Conservation (phyloP, 2,113 vertebrate genomes). For the Dunckerocampus dactyliophorus region DNA sequence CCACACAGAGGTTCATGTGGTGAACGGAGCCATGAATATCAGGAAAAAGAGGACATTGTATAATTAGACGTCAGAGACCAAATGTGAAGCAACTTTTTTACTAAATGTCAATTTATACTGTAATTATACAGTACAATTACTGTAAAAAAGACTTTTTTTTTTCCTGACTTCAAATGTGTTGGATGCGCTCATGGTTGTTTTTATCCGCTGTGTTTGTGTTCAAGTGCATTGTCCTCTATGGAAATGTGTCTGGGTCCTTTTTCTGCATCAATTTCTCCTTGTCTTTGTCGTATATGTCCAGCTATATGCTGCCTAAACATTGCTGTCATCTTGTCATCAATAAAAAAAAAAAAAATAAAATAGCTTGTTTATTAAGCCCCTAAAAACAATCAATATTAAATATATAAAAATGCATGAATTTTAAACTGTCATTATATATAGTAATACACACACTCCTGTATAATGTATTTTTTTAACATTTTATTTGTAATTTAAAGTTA, state of each 20-base stretch:
- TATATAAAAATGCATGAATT: no score
- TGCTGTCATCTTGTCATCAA: not conserved
- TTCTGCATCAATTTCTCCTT: not conserved
- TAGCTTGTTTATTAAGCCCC: no score
- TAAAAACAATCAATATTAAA: no score
- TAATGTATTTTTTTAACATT: no score
- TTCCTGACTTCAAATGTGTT: not conserved
- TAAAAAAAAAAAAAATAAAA: not conserved
- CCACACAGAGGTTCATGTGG: constrained; percentile 96
- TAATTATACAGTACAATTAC: constrained; percentile 11
- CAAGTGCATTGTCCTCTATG: not conserved
- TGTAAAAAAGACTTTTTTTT: not conserved
- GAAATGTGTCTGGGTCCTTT: not conserved
- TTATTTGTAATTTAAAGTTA: no score
- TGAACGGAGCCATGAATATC: constrained; percentile 43
- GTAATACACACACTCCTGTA: no score
- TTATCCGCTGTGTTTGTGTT: not conserved
- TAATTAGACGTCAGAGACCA: constrained; percentile 18
- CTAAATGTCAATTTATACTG: constrained; percentile 8
- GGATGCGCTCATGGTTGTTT: not conserved
- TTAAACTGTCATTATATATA: no score
- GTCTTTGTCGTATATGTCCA: not conserved
- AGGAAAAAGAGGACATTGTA: not conserved
- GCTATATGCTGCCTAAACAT: not conserved
- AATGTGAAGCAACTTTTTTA: constrained; percentile 29